A percentile compares a stretch with the other conserved stretches of the same genome.
These are phyloP conservation scores for Ophion ellenae DNA, from an alignment of 2,888 invertebrate genomes.

Conservation along the genomic window DNA sequence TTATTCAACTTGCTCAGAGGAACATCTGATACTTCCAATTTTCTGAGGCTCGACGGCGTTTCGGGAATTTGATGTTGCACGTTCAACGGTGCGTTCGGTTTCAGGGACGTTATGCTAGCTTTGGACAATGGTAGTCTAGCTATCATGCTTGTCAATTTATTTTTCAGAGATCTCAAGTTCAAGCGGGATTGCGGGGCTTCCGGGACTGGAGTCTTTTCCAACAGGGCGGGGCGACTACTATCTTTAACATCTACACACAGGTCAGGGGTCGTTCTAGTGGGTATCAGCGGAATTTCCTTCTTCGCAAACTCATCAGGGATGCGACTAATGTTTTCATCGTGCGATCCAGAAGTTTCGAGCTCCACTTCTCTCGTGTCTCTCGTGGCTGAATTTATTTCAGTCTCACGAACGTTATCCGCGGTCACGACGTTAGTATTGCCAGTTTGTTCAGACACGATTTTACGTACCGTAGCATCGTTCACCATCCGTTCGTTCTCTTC, in stretches of 20 bases:
- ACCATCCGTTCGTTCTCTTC: background rate
- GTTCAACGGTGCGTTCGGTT: conserved; percentile 28
- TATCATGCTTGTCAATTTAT: conserved; percentile 67
- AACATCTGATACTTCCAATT: background rate
- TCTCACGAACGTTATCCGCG: conserved; percentile 52
- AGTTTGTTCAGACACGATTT: conserved; percentile 36
- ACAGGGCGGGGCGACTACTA: conserved; percentile 5
- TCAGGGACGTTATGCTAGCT: conserved; percentile 56
- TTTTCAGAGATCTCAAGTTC: conserved; percentile 65
- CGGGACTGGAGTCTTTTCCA: conserved; percentile 36
- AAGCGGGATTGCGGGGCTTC: conserved; percentile 59
- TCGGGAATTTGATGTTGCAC: conserved; percentile 13
- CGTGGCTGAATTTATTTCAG: conserved; percentile 49
- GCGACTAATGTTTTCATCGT: background rate
- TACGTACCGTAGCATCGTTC: conserved; percentile 55
- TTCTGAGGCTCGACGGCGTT: background rate
- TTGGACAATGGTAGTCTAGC: conserved; percentile 66
- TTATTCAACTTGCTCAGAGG: background rate
- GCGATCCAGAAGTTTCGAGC: conserved; percentile 21
- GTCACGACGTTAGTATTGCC: conserved; percentile 53
- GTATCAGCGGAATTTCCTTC: conserved; percentile 15
- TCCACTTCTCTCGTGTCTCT: conserved; percentile 11
- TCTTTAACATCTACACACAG: conserved; percentile 16
- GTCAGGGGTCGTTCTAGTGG: conserved; percentile 8
- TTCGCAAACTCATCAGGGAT: conserved; percentile 14